Evolutionary conservation across 2,113 vertebrate species (phyloP).

Genomic region (Orycteropus afer): DNA sequence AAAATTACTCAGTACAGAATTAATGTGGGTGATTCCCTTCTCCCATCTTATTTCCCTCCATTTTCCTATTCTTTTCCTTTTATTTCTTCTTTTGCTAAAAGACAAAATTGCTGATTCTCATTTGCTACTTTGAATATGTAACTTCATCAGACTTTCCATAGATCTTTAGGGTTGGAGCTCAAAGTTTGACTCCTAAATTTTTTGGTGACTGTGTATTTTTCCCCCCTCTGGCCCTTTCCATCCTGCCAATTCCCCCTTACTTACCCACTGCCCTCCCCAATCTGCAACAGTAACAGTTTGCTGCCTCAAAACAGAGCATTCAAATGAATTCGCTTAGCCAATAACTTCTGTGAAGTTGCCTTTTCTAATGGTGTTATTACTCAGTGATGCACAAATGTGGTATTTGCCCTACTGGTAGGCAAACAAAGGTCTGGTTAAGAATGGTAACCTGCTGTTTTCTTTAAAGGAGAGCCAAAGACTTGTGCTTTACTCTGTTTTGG

Average conservation of each 20-base stretch:
- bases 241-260: conserved; percentile 53
- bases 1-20: conserved; percentile 50
- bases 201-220: neutral
- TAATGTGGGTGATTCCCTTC: conserved; percentile 53
- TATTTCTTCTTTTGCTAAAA: conserved; percentile 49
- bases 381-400: conserved; percentile 92
- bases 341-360: conserved; percentile 94
- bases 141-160: conserved; percentile 49
- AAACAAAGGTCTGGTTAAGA: conserved; percentile 87
- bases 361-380: conserved; percentile 94
- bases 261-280: conserved; percentile 83
- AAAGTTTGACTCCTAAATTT: conserved; percentile 60
- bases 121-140: conserved; percentile 39
- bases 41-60: conserved; percentile 33
- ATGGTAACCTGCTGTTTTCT: conserved; percentile 86
- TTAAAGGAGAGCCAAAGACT: conserved; percentile 90
- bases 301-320: conserved; percentile 92
- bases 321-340: conserved; percentile 92
- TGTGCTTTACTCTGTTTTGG: conserved; percentile 86
- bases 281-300: conserved; percentile 89
- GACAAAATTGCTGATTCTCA: conserved; percentile 37
- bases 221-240: neutral
- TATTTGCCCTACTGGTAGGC: conserved; percentile 92
- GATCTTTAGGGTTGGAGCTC: conserved; percentile 55
- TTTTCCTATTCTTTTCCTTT: neutral